Conservation (phyloP, 2,797 vertebrate genomes). For the Scolopax bukidnonensis region DNA sequence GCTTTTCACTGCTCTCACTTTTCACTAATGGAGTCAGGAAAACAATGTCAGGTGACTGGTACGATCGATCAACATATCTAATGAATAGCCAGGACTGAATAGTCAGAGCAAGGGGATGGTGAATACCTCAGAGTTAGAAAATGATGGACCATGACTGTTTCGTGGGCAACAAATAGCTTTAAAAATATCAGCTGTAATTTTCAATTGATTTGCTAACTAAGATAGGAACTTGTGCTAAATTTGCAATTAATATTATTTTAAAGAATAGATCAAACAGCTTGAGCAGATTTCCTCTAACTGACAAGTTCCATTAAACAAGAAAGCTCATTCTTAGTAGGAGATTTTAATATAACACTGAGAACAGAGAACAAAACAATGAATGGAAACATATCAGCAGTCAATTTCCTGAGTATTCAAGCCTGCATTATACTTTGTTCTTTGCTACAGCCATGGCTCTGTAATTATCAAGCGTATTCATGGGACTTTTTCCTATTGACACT, state of each 20-base stretch:
- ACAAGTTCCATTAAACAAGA: slow-evolving; percentile 70
- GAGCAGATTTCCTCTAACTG: slow-evolving; percentile 68
- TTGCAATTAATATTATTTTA: slow-evolving; percentile 72
- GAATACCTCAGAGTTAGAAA: not conserved
- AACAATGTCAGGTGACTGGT: slow-evolving; percentile 47
- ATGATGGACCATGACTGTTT: not conserved
- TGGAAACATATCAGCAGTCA: slow-evolving; percentile 71
- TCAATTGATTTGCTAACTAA: not conserved
- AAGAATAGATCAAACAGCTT: slow-evolving; percentile 70
- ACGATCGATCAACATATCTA: not conserved
- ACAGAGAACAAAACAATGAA: slow-evolving; percentile 72
- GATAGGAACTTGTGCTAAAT: not conserved
- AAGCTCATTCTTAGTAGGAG: slow-evolving; percentile 65
- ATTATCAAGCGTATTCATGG: slow-evolving; percentile 60
- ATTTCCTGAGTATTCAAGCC: slow-evolving; percentile 66
- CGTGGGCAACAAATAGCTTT: not conserved
- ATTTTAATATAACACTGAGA: slow-evolving; percentile 69
- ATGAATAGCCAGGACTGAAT: slow-evolving; percentile 35
- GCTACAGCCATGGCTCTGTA: slow-evolving; percentile 44
- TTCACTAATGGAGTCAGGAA: slow-evolving; percentile 11
- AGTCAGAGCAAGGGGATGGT: not conserved
- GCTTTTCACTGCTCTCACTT: not conserved
- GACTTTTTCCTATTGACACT: slow-evolving; percentile 68
- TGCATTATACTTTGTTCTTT: slow-evolving; percentile 71
- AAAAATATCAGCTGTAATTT: slow-evolving; percentile 12